Evolutionary conservation across 2,797 vertebrate genomes (phyloP).

Genomic region (Amblyraja radiata): DNA sequence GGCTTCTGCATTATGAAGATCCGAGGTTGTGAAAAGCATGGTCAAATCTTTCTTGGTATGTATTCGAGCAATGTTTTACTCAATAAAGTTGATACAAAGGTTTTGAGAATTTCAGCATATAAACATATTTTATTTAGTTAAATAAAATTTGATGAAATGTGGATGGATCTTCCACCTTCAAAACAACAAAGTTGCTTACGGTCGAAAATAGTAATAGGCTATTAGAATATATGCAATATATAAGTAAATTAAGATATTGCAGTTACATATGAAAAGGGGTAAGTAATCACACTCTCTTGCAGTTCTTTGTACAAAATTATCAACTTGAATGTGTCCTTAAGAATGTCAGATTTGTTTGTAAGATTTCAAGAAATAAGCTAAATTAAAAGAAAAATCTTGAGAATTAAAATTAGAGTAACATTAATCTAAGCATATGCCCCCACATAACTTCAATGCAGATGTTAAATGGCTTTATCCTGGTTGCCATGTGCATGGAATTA

Average conservation of each 20-base stretch:
- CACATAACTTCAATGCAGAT: not conserved
- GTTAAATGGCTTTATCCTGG: not conserved
- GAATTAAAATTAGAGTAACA: not conserved
- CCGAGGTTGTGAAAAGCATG: too few species aligned
- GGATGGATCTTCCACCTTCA: not conserved
- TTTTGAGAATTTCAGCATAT: not conserved
- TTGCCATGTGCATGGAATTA: too few species aligned
- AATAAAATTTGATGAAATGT: not conserved
- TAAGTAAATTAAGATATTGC: not conserved
- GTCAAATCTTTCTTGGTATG: not conserved
- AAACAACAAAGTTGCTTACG: not conserved
- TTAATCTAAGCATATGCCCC: not conserved
- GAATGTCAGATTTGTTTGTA: not conserved
- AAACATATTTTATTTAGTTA: conserved; percentile 26
- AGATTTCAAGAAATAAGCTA: not conserved
- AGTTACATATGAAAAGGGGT: not conserved
- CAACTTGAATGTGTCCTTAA: not conserved
- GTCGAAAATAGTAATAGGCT: not conserved
- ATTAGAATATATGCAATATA: not conserved
- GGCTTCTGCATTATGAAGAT: not conserved
- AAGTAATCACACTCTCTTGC: not conserved
- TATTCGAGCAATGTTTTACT: not conserved
- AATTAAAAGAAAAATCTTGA: not conserved
- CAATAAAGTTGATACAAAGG: not conserved
- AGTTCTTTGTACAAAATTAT: not conserved